phyloP scores from a whole-genome alignment of 1,140 invertebrate species.

The Hylyphantes graminicola region DNA sequence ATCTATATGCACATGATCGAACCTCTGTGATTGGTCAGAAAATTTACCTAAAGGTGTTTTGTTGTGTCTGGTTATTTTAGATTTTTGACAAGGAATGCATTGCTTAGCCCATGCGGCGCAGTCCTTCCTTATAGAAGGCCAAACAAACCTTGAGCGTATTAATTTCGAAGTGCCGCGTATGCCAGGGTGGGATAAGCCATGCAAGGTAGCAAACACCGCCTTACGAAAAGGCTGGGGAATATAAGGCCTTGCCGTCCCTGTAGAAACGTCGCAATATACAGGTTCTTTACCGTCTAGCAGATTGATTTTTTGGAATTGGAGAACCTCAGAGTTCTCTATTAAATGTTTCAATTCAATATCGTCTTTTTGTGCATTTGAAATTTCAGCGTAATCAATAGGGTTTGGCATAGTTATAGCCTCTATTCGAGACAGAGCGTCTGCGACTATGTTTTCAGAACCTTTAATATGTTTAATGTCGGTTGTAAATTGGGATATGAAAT shows the following conservation, averaged over 20 bases:
- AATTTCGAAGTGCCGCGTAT: neutral
- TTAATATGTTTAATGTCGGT: slow-evolving; percentile 2
- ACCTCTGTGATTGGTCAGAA: slow-evolving; percentile 55
- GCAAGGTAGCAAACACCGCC: neutral
- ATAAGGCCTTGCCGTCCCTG: neutral
- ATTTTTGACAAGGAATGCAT: slow-evolving; percentile 54
- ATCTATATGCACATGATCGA: slow-evolving; percentile 69
- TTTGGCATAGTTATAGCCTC: slow-evolving; percentile 9
- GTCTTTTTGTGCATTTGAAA: neutral
- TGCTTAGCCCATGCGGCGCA: neutral
- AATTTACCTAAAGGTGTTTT: slow-evolving; percentile 47
- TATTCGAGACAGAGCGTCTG: slow-evolving; percentile 4
- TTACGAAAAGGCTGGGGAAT: neutral
- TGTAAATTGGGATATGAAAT: slow-evolving; percentile 63
- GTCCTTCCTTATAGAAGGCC: slow-evolving; percentile 35
- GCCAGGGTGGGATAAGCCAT: slow-evolving; percentile 12
- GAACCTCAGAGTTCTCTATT: neutral
- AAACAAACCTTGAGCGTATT: slow-evolving; percentile 26
- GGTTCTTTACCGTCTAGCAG: neutral
- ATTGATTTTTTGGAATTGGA: neutral
- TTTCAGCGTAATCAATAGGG: neutral
- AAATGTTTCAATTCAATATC: neutral
- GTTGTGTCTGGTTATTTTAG: slow-evolving; percentile 53
- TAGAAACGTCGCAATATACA: neutral
- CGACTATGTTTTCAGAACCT: slow-evolving; percentile 8